A percentile compares a stretch with the other conserved stretches of the same genome.
phyloP scores from a whole-genome alignment of 2,888 invertebrate genomes.

The Drosophila bunnanda region DNA sequence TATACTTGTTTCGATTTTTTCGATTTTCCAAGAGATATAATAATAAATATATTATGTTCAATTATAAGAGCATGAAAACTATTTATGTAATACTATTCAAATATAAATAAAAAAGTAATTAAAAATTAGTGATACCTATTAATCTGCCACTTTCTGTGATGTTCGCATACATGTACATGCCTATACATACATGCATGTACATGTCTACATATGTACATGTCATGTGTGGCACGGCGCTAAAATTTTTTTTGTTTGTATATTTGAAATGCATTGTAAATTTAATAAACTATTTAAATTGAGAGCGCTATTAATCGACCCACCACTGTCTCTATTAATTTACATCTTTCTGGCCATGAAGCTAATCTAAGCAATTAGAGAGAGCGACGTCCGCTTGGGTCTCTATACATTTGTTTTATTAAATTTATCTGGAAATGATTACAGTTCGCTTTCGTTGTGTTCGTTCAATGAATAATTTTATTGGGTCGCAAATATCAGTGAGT shows the following conservation, averaged over 20 bases:
- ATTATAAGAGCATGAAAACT: too few relatives aligned
- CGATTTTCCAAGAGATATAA: too few relatives aligned
- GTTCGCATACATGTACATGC: neutral
- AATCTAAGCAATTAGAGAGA: conserved; percentile 39
- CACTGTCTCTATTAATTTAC: conserved; percentile 29
- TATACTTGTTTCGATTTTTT: too few relatives aligned
- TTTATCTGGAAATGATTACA: conserved; percentile 35
- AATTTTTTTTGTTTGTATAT: conserved; percentile 6
- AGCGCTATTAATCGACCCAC: neutral
- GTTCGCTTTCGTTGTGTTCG: conserved; percentile 25
- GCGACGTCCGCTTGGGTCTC: conserved; percentile 14
- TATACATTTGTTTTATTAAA: conserved; percentile 21
- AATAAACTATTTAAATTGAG: neutral
- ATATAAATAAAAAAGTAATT: too few relatives aligned
- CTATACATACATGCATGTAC: neutral
- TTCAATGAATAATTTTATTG: conserved; percentile 69
- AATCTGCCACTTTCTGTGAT: neutral
- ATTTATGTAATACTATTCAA: too few relatives aligned
- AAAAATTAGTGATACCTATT: neutral
- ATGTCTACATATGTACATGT: neutral
- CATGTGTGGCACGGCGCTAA: conserved; percentile 1
- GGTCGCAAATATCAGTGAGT: conserved; percentile 75
- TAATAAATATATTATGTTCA: too few relatives aligned
- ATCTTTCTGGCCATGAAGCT: conserved; percentile 35
- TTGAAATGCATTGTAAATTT: neutral